phyloP scores from a whole-genome alignment of 2,888 invertebrate genomes.

The Girardia tigrina region DNA sequence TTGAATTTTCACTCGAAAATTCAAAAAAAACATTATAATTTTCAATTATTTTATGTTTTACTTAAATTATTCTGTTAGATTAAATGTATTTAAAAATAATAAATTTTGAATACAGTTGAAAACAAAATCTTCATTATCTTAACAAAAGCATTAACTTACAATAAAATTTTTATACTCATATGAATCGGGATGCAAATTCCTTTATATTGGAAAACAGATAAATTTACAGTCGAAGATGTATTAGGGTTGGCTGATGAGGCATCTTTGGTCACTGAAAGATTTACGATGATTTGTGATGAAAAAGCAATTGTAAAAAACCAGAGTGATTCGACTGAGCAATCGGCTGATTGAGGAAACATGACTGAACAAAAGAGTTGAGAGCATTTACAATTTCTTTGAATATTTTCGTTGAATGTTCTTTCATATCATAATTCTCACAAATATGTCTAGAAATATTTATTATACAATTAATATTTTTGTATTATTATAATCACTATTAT shows the following conservation, averaged over 20 bases:
- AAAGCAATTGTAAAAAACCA: constrained; percentile 11
- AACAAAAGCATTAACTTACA: too few relatives aligned
- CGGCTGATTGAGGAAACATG: constrained; percentile 54
- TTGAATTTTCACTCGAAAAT: too few relatives aligned
- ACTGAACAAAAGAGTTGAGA: constrained; percentile 75
- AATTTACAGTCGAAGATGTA: not conserved
- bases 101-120: too few relatives aligned
- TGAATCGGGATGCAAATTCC: constrained; percentile 81
- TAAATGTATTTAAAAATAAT: too few relatives aligned
- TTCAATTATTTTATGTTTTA: too few relatives aligned
- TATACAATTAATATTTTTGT: constrained; percentile 38
- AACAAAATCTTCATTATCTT: too few relatives aligned
- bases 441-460: constrained; percentile 56
- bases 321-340: not conserved
- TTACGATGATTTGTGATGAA: not conserved
- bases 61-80: too few relatives aligned
- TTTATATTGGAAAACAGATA: constrained; percentile 74
- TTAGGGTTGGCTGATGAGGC: not conserved
- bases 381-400: constrained; percentile 72
- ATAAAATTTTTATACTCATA: constrained; percentile 69
- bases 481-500: too few relatives aligned
- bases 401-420: constrained; percentile 58
- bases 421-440: constrained; percentile 85
- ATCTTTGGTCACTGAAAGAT: not conserved
- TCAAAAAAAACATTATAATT: too few relatives aligned